Conservation (phyloP, 1,140 invertebrate species). For the Drosophila simulans region DNA sequence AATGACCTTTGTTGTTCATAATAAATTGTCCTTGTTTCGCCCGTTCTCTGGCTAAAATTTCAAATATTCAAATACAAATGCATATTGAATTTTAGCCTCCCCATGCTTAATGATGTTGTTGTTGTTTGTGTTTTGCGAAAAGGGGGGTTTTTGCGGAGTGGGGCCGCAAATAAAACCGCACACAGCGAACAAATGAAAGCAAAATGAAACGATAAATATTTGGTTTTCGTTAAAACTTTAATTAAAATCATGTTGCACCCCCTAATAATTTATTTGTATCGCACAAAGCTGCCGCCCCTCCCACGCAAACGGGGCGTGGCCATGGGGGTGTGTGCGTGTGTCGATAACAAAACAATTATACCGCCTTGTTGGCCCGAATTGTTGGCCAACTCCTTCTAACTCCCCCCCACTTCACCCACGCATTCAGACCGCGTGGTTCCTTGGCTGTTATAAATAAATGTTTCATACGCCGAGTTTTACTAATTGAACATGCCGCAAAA, state of each 20-base stretch:
- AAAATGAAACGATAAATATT: conserved; percentile 83
- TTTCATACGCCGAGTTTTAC: conserved; percentile 44
- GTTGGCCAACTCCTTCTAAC: conserved; percentile 31
- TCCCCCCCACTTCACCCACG: not conserved
- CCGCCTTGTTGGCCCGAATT: conserved; percentile 67
- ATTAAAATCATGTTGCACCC: conserved; percentile 77
- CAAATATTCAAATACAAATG: conserved; percentile 67
- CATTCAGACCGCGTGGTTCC: conserved; percentile 13
- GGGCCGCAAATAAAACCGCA: conserved; percentile 53
- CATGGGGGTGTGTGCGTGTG: conserved; percentile 31
- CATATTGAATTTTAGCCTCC: conserved; percentile 63
- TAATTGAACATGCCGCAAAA: conserved; percentile 70
- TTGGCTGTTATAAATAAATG: conserved; percentile 67
- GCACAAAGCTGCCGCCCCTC: conserved; percentile 21
- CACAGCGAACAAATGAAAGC: conserved; percentile 69
- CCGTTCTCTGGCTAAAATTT: conserved; percentile 27
- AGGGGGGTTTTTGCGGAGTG: not conserved
- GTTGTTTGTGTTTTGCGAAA: conserved; percentile 8
- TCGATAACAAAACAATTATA: conserved; percentile 81
- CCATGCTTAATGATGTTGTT: conserved; percentile 66
- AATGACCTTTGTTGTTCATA: conserved; percentile 70
- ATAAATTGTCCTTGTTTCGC: conserved; percentile 53
- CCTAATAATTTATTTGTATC: conserved; percentile 78
- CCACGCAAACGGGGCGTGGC: conserved; percentile 9
- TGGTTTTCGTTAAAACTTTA: conserved; percentile 82